Percentiles rank a stretch among this genome's conserved stretches.
phyloP scores from a whole-genome alignment of 2,888 invertebrate species.

The Eugnorisma glareosa region DNA sequence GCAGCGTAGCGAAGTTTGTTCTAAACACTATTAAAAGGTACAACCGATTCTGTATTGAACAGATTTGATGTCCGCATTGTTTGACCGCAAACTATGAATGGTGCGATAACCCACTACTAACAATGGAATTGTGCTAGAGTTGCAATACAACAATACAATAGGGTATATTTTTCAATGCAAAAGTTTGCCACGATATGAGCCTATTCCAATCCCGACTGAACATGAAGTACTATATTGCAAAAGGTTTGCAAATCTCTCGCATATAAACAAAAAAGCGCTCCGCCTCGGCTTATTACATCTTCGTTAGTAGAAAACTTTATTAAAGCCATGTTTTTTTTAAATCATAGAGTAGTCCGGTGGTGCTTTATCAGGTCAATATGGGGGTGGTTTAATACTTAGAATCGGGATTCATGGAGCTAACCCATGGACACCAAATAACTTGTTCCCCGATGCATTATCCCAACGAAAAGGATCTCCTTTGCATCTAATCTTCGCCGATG shows the following conservation, averaged over 20 bases:
- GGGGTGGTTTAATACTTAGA: neutral
- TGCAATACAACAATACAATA: slow-evolving; percentile 48
- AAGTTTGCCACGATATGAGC: slow-evolving; percentile 29
- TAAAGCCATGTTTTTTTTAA: neutral
- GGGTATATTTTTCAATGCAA: slow-evolving; percentile 41
- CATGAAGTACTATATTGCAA: neutral
- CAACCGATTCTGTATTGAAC: slow-evolving; percentile 72
- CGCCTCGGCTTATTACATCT: neutral
- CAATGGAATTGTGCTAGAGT: slow-evolving; percentile 52
- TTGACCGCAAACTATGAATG: slow-evolving; percentile 62
- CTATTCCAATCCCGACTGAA: slow-evolving; percentile 23
- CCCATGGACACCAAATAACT: neutral
- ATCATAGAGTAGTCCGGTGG: neutral
- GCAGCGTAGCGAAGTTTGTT: slow-evolving; percentile 55
- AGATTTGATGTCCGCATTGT: slow-evolving; percentile 68
- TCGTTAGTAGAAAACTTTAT: neutral
- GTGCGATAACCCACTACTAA: slow-evolving; percentile 51
- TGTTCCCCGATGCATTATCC: neutral
- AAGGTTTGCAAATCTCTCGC: neutral
- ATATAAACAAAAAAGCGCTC: neutral
- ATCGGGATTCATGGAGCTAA: neutral
- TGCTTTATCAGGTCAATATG: neutral
- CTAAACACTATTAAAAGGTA: slow-evolving; percentile 68
- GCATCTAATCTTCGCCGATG: neutral
- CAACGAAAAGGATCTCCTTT: neutral